Evolutionary conservation across 1,140 invertebrate genomes (phyloP).

Genomic region (Solen grandis): DNA sequence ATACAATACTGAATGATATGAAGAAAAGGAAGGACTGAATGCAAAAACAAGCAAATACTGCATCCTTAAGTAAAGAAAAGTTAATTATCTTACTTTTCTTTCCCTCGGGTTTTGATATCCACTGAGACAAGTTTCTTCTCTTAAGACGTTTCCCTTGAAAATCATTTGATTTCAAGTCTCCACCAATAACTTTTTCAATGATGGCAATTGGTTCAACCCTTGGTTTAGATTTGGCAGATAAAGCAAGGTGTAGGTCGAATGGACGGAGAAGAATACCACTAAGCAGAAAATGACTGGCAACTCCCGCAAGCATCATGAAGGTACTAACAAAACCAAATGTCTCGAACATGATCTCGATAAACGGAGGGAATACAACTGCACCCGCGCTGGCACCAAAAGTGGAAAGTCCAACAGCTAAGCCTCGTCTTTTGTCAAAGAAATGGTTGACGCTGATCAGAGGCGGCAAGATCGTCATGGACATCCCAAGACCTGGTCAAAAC

Average conservation of each 20-base stretch:
- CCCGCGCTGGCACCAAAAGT: slow-evolving; percentile 78
- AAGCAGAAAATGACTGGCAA: slow-evolving; percentile 53
- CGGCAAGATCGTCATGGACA: slow-evolving; percentile 74
- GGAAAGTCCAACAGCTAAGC: slow-evolving; percentile 75
- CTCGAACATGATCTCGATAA: slow-evolving; percentile 72
- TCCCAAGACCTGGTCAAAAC: slow-evolving; percentile 77
- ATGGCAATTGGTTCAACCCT: too few relatives aligned
- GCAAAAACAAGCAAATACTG: slow-evolving; percentile 68
- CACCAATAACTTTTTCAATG: too few relatives aligned
- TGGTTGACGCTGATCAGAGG: slow-evolving; percentile 74
- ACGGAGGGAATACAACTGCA: slow-evolving; percentile 76
- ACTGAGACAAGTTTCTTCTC: too few relatives aligned
- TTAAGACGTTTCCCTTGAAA: too few relatives aligned
- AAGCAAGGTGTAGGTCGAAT: slow-evolving; percentile 29
- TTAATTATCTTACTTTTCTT: too few relatives aligned
- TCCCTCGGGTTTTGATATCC: too few relatives aligned
- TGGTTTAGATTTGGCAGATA: too few relatives aligned
- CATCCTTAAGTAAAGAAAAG: slow-evolving; percentile 66
- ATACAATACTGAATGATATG: slow-evolving; percentile 65
- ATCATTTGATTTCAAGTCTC: too few relatives aligned
- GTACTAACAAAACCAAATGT: slow-evolving; percentile 58
- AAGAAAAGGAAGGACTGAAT: slow-evolving; percentile 69
- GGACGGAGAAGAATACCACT: slow-evolving; percentile 55
- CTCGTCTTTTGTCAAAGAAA: slow-evolving; percentile 74
- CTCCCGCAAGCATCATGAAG: slow-evolving; percentile 56